A percentile compares a stretch with the other conserved stretches of the same genome.
Evolutionary conservation across 1,140 invertebrate species (phyloP).

Genomic region (Musca domestica): DNA sequence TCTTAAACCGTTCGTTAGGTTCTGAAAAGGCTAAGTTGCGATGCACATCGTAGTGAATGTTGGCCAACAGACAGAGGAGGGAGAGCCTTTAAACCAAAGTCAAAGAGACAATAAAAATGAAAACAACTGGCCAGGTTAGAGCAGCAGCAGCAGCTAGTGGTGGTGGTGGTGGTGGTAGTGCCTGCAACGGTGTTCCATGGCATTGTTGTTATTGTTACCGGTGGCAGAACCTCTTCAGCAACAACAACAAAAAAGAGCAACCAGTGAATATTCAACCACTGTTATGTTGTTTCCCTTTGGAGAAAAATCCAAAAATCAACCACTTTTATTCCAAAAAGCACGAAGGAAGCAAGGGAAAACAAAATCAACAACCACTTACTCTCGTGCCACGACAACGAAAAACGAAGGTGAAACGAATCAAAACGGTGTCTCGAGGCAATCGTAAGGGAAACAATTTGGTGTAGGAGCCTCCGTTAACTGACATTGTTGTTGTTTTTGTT

Average conservation of each 20-base stretch:
- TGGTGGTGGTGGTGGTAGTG: neutral
- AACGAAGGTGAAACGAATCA: conserved; percentile 26
- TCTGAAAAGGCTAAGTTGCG: conserved; percentile 43
- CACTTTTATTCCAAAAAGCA: no score
- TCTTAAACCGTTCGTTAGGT: conserved; percentile 46
- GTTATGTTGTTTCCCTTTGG: no score
- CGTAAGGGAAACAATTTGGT: neutral
- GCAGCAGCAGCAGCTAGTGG: neutral
- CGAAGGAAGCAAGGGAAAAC: no score
- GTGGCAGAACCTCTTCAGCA: no score
- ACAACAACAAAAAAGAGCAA: neutral
- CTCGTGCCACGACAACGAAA: neutral
- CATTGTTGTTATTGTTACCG: no score
- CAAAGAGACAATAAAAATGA: conserved; percentile 7
- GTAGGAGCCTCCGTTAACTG: neutral
- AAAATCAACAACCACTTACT: conserved; percentile 7
- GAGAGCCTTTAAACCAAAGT: conserved; percentile 17
- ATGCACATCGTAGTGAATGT: conserved; percentile 8
- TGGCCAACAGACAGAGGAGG: neutral
- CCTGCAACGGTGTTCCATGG: conserved; percentile 1
- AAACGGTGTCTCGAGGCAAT: conserved; percentile 22
- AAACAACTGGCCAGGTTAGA: conserved; percentile 5
- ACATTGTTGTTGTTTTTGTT: conserved; percentile 22
- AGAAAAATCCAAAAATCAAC: no score
- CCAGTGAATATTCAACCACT: neutral